Percentiles rank a stretch among this genome's conserved stretches.
These are phyloP conservation scores for Ochotona curzoniae DNA, from an alignment of 2,113 vertebrate species.

Conservation along the genomic window DNA sequence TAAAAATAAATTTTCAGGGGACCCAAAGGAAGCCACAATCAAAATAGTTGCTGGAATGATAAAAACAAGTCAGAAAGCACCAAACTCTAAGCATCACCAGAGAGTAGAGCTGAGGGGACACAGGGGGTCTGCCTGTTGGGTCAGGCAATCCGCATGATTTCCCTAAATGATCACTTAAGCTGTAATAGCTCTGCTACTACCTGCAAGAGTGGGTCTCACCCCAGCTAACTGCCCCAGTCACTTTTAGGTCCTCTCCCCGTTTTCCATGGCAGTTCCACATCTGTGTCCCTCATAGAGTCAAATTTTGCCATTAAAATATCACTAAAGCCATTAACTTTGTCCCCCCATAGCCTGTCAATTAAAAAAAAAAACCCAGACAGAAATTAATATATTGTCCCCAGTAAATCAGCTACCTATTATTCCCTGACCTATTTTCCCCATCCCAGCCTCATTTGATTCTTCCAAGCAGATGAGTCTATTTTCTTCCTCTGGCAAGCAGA, in stretches of 20 bases:
- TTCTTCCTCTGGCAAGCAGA: constrained; percentile 69
- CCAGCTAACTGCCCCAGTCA: neutral
- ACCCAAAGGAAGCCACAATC: neutral
- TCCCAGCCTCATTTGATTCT: constrained; percentile 60
- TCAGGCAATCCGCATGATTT: neutral
- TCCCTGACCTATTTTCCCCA: constrained; percentile 46
- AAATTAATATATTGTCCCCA: constrained; percentile 8
- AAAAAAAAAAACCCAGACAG: neutral
- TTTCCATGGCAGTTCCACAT: neutral
- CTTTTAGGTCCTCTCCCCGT: neutral
- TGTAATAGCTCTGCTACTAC: neutral
- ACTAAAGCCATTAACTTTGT: neutral
- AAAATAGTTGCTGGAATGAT: neutral
- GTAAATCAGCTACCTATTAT: constrained; percentile 60
- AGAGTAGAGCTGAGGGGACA: neutral
- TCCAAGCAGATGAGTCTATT: constrained; percentile 58
- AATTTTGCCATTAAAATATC: constrained; percentile 1
- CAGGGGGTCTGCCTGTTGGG: neutral
- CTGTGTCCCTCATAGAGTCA: neutral
- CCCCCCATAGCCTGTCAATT: neutral
- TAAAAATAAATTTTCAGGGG: neutral
- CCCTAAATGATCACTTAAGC: neutral
- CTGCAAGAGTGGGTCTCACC: neutral
- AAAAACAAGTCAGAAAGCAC: neutral
- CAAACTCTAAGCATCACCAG: neutral